Evolutionary conservation across 2,797 vertebrate species (phyloP).

Genomic region (Gambelia wislizenii): DNA sequence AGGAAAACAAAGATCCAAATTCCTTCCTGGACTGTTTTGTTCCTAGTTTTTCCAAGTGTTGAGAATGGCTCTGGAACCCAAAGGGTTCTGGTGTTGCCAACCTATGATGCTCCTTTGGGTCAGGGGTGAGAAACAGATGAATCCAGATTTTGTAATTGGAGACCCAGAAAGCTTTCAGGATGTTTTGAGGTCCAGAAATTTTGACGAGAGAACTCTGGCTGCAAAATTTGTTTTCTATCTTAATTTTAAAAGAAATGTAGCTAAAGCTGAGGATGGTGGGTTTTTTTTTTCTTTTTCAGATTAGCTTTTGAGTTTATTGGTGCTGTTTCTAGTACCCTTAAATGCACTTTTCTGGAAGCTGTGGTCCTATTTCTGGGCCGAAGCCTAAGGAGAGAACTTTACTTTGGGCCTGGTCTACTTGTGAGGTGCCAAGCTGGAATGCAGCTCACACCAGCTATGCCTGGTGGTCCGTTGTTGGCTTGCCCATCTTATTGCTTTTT

Average conservation of each 20-base stretch:
- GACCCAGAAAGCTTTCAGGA: conserved; percentile 53
- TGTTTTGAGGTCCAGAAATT: conserved; percentile 38
- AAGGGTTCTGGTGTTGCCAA: conserved; percentile 52
- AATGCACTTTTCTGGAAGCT: conserved; percentile 36
- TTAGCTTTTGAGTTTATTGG: neutral
- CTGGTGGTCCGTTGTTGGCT: neutral
- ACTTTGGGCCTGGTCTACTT: neutral
- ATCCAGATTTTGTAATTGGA: conserved; percentile 23
- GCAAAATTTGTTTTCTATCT: conserved; percentile 29
- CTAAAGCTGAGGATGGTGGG: neutral
- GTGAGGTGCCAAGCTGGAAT: neutral
- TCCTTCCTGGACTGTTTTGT: conserved; percentile 45
- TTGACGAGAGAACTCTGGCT: neutral
- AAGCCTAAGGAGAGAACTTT: neutral
- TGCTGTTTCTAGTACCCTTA: conserved; percentile 58
- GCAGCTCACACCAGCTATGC: no score
- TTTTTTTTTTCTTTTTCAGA: neutral
- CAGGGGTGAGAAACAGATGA: conserved; percentile 26
- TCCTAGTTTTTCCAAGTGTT: conserved; percentile 28
- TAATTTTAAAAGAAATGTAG: neutral
- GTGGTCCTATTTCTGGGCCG: neutral
- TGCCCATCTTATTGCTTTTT: neutral
- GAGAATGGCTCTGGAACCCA: conserved; percentile 29
- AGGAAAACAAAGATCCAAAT: conserved; percentile 48
- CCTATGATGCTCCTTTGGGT: conserved; percentile 62